A percentile compares a stretch with the other conserved stretches of the same genome.
Evolutionary conservation across 2,888 invertebrate genomes (phyloP).

Genomic region (Cheilosia soror): DNA sequence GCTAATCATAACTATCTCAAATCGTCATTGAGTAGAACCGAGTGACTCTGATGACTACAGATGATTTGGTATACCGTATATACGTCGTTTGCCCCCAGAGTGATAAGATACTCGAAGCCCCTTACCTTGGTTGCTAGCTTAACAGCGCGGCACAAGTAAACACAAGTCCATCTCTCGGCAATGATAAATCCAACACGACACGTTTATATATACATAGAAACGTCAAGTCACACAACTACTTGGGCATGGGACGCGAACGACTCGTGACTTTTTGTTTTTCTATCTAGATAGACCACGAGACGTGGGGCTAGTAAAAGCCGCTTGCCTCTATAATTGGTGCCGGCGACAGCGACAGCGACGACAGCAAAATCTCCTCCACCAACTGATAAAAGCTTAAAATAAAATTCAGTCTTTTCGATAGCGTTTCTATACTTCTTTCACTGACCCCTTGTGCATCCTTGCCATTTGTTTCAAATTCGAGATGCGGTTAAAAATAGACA

Average conservation of each 20-base stretch:
- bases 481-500: conserved; percentile 56
- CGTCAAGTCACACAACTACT: conserved; percentile 20
- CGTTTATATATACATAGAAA: conserved; percentile 10
- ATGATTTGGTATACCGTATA: conserved; percentile 13
- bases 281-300: conserved; percentile 41
- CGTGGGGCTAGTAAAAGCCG: conserved; percentile 43
- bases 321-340: conserved; percentile 58
- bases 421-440: conserved; percentile 16
- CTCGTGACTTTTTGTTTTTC: conserved; percentile 24
- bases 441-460: conserved; percentile 67
- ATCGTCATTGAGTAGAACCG: conserved; percentile 3
- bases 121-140: conserved; percentile 1
- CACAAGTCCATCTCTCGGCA: neutral
- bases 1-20: neutral
- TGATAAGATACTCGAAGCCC: conserved; percentile 29
- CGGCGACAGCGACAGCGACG: conserved; percentile 9
- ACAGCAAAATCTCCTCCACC: conserved; percentile 14
- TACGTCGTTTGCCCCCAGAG: neutral
- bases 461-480: conserved; percentile 59
- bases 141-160: conserved; percentile 17
- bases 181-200: conserved; percentile 9
- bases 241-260: conserved; percentile 3
- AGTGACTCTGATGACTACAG: conserved; percentile 1
- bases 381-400: conserved; percentile 45
- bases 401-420: conserved; percentile 12